These are phyloP conservation scores for Lasioglossum albipes DNA, from an alignment of 1,140 invertebrate species.

Conservation along the genomic window DNA sequence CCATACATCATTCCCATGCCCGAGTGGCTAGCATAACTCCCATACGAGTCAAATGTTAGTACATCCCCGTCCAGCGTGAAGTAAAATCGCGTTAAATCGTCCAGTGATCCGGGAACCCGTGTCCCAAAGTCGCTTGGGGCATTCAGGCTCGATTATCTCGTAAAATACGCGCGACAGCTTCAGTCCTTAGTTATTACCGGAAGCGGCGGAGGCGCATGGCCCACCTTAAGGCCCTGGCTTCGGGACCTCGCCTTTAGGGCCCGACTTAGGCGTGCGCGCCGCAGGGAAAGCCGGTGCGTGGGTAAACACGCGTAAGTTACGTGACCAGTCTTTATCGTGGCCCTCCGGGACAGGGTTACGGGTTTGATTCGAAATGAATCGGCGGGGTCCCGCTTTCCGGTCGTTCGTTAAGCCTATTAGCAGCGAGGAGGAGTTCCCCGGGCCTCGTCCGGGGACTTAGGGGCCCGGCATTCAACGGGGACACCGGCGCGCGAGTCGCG, in stretches of 20 bases:
- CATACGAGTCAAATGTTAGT: conserved; percentile 32
- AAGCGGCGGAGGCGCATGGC: conserved; percentile 19
- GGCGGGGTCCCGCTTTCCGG: conserved; percentile 49
- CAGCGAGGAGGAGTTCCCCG: conserved; percentile 8
- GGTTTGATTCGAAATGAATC: conserved; percentile 60
- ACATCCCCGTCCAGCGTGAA: conserved; percentile 2
- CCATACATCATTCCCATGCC: no score
- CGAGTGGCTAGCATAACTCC: no score
- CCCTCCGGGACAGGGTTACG: conserved; percentile 28
- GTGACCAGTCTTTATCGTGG: conserved; percentile 63
- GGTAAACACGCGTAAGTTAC: conserved; percentile 66
- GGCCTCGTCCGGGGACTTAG: conserved; percentile 2
- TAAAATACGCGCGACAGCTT: conserved; percentile 56
- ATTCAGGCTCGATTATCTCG: conserved; percentile 62
- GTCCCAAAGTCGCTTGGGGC: background rate
- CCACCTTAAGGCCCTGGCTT: background rate
- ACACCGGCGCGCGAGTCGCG: conserved; percentile 53
- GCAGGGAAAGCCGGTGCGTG: conserved; percentile 58
- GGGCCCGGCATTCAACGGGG: no score
- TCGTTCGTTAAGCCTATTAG: conserved; percentile 64
- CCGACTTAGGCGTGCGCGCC: background rate
- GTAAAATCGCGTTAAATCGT: conserved; percentile 15
- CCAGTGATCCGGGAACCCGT: background rate
- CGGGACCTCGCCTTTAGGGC: background rate
- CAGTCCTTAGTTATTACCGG: conserved; percentile 60